A percentile compares a stretch with the other conserved stretches of the same genome.
These are phyloP conservation scores for Redunca redunca DNA, from an alignment of 2,113 vertebrate species.

Conservation along the genomic window DNA sequence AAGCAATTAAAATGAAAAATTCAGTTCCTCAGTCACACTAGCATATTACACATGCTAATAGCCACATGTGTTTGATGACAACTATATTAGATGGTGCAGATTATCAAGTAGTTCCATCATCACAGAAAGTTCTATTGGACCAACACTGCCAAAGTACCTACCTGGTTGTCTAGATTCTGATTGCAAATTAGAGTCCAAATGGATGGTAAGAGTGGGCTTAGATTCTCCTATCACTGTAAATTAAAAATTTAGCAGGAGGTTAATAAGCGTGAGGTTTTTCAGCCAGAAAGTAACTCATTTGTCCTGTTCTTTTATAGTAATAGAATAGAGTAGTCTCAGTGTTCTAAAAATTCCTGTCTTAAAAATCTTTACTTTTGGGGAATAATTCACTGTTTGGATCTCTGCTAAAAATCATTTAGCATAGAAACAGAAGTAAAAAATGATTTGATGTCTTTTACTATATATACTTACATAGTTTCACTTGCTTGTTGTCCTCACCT, in stretches of 20 bases:
- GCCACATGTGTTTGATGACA: background rate
- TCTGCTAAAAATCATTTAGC: background rate
- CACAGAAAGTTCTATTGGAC: background rate
- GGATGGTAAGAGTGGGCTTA: background rate
- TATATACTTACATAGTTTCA: background rate
- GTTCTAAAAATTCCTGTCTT: background rate
- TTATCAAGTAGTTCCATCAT: background rate
- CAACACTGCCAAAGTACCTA: background rate
- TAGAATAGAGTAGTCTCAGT: background rate
- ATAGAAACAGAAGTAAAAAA: background rate
- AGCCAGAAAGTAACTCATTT: background rate
- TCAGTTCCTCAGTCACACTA: background rate
- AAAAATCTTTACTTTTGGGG: background rate
- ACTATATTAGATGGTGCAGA: background rate
- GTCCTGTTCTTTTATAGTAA: background rate
- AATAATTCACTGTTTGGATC: background rate
- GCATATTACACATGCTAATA: background rate
- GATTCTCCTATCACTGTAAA: background rate
- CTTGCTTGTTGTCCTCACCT: conserved; percentile 21
- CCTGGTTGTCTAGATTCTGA: background rate
- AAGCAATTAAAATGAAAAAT: conserved; percentile 11
- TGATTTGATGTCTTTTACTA: background rate
- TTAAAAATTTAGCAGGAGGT: background rate
- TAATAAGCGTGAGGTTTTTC: background rate
- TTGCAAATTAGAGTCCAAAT: background rate